Percentiles rank a stretch among this genome's conserved stretches.
Evolutionary conservation across 2,888 invertebrate genomes (phyloP).

Genomic region (Embidobia sp.): DNA sequence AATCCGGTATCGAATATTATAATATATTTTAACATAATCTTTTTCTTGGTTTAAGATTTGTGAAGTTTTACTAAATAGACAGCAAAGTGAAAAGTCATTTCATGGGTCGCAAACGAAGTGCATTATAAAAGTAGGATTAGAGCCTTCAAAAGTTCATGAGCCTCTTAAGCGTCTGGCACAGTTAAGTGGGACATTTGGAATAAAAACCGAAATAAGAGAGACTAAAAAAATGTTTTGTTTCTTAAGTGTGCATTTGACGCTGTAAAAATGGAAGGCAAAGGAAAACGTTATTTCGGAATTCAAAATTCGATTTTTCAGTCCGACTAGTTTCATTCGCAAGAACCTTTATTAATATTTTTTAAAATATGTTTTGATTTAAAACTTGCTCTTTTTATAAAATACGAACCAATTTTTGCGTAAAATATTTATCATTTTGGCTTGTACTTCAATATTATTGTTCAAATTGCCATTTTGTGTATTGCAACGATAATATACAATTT

Average conservation of each 20-base stretch:
- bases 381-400: too few relatives aligned
- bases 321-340: too few relatives aligned
- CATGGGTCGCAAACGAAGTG: conserved; percentile 55
- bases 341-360: too few relatives aligned
- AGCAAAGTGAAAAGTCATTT: conserved; percentile 61
- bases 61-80: conserved; percentile 56
- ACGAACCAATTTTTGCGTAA: too few relatives aligned
- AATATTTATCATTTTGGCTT: too few relatives aligned
- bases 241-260: conserved; percentile 1
- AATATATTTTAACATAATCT: conserved; percentile 37
- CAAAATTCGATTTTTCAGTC: background rate
- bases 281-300: too few relatives aligned
- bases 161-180: conserved; percentile 35
- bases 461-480: too few relatives aligned
- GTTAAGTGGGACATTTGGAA: conserved; percentile 39
- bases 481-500: too few relatives aligned
- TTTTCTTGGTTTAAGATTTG: conserved; percentile 29
- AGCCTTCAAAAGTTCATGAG: conserved; percentile 53
- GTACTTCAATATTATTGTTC: too few relatives aligned
- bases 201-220: conserved; percentile 41
- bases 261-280: too few relatives aligned
- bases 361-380: too few relatives aligned
- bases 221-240: conserved; percentile 23
- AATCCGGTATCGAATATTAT: conserved; percentile 34
- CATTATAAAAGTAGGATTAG: conserved; percentile 59